phyloP scores from a whole-genome alignment of 1,140 invertebrate species.

The Hydropsyche tenuis region DNA sequence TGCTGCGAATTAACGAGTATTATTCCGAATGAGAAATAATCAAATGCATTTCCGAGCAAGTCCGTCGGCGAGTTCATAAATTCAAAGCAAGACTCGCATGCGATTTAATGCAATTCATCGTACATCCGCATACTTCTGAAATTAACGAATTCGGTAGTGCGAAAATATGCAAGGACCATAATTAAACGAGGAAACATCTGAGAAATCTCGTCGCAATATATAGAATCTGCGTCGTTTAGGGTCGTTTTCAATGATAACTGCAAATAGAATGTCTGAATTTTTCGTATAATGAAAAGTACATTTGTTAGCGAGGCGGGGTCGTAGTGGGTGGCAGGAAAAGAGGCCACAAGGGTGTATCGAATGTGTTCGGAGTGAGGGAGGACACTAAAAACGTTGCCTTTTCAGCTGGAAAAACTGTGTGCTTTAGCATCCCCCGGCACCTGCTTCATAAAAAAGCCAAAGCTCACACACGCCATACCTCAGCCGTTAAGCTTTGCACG shows the following conservation, averaged over 20 bases:
- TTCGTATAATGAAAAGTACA: constrained; percentile 28
- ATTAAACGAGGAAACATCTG: too few species aligned
- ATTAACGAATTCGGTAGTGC: too few species aligned
- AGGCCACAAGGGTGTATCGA: neutral
- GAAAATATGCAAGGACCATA: too few species aligned
- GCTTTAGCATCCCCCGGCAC: neutral
- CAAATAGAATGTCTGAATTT: constrained; percentile 28
- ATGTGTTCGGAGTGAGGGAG: neutral
- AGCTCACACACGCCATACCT: constrained; percentile 1
- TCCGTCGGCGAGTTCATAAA: neutral
- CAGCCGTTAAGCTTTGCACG: constrained; percentile 4
- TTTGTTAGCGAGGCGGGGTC: constrained; percentile 8
- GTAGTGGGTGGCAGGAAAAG: neutral
- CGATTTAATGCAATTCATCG: neutral
- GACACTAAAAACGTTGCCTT: constrained; percentile 9
- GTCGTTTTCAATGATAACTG: constrained; percentile 10
- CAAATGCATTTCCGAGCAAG: too few species aligned
- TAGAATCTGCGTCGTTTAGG: neutral
- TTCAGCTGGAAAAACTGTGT: constrained; percentile 23
- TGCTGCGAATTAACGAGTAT: too few species aligned
- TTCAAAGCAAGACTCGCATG: neutral
- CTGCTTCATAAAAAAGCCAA: constrained; percentile 15
- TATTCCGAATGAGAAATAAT: too few species aligned
- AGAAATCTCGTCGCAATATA: too few species aligned
- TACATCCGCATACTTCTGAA: too few species aligned